Evolutionary conservation across 2,113 vertebrate genomes (phyloP).

Genomic region (Acrocephalus arundinaceus): DNA sequence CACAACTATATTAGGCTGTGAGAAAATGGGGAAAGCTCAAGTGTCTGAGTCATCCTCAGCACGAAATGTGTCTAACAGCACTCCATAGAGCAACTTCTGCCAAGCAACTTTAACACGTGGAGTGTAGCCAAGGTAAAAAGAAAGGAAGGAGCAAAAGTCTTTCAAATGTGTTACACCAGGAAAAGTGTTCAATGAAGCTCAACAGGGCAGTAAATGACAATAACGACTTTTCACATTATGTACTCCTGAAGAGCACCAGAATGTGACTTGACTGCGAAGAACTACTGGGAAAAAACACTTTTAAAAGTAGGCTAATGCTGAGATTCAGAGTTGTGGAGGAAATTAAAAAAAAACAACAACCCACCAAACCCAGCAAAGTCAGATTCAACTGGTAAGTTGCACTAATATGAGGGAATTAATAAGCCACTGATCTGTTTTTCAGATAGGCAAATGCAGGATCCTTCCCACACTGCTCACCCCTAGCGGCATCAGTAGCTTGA

Average conservation of each 20-base stretch:
- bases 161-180: not conserved
- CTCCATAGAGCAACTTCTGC: not conserved
- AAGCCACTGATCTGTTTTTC: not conserved
- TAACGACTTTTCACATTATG: not conserved
- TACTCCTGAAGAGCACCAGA: not conserved
- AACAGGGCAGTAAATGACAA: not conserved
- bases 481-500: not conserved
- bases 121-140: not conserved
- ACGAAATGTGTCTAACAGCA: not conserved
- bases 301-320: not conserved
- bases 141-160: not conserved
- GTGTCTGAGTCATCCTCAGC: not conserved
- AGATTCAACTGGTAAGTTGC: not conserved
- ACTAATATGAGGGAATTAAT: not conserved
- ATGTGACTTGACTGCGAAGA: not conserved
- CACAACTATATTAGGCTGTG: not conserved
- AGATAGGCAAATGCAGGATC: not conserved
- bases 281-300: not conserved
- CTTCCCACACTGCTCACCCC: not conserved
- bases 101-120: not conserved
- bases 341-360: not conserved
- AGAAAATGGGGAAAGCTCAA: not conserved
- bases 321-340: not conserved
- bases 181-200: not conserved
- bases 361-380: not conserved